Evolutionary conservation across 2,888 invertebrate species (phyloP), one percentile per base, ranked within the genome.

Genomic region (Synanthedon formicaeformis): DNA sequence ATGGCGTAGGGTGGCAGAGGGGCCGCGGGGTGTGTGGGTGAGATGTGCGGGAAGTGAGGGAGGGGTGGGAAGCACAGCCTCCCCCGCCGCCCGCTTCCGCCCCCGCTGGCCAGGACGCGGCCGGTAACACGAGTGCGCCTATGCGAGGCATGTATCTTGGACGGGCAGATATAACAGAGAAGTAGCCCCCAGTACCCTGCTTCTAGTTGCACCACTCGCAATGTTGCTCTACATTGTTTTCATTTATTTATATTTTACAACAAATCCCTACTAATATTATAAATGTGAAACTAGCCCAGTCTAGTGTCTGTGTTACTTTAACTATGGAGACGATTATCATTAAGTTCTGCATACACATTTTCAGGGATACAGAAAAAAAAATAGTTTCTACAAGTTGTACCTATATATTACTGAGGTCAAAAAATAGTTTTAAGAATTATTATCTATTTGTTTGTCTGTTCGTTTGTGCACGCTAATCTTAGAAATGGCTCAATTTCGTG

Each of bases 61-160:
- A 56, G 62, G 60, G 52, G 54, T 34, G 34, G 34, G 34, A 34
- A 34, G 34, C 58, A 55, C 13, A 53, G 51, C 56, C 51, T 55
- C 50, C 50, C 40, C 54, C 55, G 52, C 54, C 63, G 58, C 59
- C 64, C 58, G 67, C 63, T 63, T 34, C 34, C 34, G 59, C 68
- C 65, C 69, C 73, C 73, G 65, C 67, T 66, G 75, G 75, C 78
- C 78, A 76, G 78, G 75, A 78, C 81, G 81, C 82, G 82, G 84
- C 81, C 86, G 85, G 86, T 86, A 85, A 86, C 84, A 84, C 85
- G 85, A 85, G 84, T 82, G 85, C 81, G 82, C 85, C 85, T 85
- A 85, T 86, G 86, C 86, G 86, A 86, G 81, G 83, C 86, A 87
- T 86, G 86, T 87, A 87, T 87, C 86, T 87, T 87, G 86, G 85